phyloP scores from a whole-genome alignment of 2,113 vertebrate genomes.

The Xiphophorus hellerii region DNA sequence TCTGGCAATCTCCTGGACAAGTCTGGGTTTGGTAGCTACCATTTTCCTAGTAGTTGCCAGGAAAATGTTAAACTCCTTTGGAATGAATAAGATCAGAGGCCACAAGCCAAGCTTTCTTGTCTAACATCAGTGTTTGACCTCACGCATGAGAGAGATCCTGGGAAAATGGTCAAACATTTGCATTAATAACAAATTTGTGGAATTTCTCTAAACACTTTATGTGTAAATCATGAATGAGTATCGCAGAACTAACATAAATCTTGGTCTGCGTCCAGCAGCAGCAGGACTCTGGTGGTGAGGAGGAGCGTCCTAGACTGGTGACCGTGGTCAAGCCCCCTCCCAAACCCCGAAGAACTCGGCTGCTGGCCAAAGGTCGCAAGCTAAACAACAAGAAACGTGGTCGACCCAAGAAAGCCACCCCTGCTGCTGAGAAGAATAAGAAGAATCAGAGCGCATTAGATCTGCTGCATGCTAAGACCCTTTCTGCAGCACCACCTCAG shows the following conservation, averaged over 20 bases:
- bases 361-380: constrained; percentile 91
- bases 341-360: constrained; percentile 87
- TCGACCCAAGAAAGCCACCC: constrained; percentile 91
- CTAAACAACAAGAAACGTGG: constrained; percentile 93
- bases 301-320: constrained; percentile 83
- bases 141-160: background rate
- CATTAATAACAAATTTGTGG: background rate
- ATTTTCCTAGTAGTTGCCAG: no score
- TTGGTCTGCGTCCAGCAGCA: constrained; percentile 13
- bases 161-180: background rate
- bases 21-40: no score
- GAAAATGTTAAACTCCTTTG: no score
- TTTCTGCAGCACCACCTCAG: constrained; percentile 90
- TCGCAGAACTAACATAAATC: background rate
- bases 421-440: constrained; percentile 87
- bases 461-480: constrained; percentile 90
- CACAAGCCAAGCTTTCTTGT: background rate
- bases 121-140: background rate
- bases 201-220: background rate
- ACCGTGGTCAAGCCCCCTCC: constrained; percentile 86
- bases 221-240: background rate
- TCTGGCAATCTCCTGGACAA: no score
- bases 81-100: background rate
- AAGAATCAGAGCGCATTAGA: constrained; percentile 93
- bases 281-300: constrained; percentile 92